Evolutionary conservation across 1,140 invertebrate genomes (phyloP), one percentile per base, ranked within the genome.

Genomic region (Temnothorax curvispinosus): DNA sequence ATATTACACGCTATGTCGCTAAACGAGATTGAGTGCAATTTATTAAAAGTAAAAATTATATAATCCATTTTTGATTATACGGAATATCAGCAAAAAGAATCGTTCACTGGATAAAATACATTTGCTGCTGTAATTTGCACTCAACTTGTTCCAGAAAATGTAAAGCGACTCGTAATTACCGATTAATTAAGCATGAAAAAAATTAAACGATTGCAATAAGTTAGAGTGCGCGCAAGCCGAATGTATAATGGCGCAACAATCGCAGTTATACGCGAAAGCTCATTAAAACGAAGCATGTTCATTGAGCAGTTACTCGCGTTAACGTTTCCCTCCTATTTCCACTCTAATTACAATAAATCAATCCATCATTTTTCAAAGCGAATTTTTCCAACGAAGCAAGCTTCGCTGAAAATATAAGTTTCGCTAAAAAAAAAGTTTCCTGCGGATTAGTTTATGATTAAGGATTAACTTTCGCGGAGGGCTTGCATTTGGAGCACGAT

Each of bases 1-100:
- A 56, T 86, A 72, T 88, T 86, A 85, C 65, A 58, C 50, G 56
- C 52, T 47, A 44, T 50, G 56, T 67, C 71, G 82, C 21, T 71
- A 64, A 75, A 52, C 50, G 54, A 52, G 47, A 32, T 44, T 60
- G 50, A 71, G 67, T 52, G 60, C 47, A 64, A 60, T 74, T 82
- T 27, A 74, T 74, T 84, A 84, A 58, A 13, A 75, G 35, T 50
- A 84, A 82, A 84, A 75, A 84, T 60, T 60, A 35, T 47, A 50
- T 62, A 50, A 84, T 82, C 6, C 11, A 74, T 47, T 82, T 38
- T 75, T n/a, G 13, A 60, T 58, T 60, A 44, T 27, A 27, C 21
- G 9, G 13, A 18, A 38, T 47, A 50, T 74, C 47, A 13, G 35
- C 13, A 9, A 44, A 27, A 72, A 35, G 18, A 44, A 3, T 84